phyloP scores from a whole-genome alignment of 2,113 vertebrate genomes.

The Gymnorhina tibicen region DNA sequence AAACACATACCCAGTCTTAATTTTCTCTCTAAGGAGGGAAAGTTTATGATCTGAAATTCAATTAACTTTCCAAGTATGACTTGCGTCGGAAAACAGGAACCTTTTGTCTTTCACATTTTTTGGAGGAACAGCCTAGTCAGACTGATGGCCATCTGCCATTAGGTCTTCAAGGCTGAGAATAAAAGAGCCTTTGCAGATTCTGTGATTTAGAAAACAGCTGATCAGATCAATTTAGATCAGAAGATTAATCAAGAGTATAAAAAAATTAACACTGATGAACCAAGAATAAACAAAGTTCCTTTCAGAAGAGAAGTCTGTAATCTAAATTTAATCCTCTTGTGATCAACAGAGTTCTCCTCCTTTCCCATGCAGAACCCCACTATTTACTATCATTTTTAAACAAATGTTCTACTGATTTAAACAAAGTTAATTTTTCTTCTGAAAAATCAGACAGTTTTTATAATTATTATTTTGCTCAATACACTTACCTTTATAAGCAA shows the following conservation, averaged over 20 bases:
- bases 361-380: neutral
- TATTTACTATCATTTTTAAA: neutral
- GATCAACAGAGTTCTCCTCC: neutral
- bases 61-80: neutral
- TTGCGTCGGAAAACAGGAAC: neutral
- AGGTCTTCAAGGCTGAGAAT: neutral
- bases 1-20: neutral
- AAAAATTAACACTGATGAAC: neutral
- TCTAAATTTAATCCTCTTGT: neutral
- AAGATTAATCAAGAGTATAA: neutral
- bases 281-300: neutral
- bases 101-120: neutral
- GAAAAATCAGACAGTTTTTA: neutral
- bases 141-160: neutral
- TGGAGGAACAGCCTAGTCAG: neutral
- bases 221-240: neutral
- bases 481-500: slow-evolving; percentile 80
- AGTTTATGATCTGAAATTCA: neutral
- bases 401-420: neutral
- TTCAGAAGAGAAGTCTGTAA: neutral
- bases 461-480: neutral
- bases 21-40: neutral
- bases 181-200: neutral
- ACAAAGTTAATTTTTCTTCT: neutral
- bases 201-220: neutral